These are phyloP conservation scores for Palaemon carinicauda DNA, from an alignment of 1,140 invertebrate genomes.

Conservation along the genomic window DNA sequence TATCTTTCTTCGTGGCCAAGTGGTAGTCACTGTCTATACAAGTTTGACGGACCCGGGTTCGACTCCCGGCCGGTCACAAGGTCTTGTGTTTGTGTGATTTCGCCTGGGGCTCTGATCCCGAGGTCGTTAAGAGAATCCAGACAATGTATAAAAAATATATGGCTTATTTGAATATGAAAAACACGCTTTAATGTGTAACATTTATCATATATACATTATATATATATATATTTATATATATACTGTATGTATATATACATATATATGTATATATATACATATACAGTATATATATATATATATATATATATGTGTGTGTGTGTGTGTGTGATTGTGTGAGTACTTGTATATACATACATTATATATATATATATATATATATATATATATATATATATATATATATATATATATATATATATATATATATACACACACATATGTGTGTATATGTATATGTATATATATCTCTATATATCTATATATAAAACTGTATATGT, in stretches of 20 bases:
- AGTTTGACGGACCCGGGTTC: no score
- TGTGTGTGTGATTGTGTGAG: no score
- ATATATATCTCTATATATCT: neutral
- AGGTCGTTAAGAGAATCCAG: no score
- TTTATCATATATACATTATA: neutral
- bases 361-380: neutral
- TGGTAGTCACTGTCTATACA: no score
- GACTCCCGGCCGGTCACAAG: no score
- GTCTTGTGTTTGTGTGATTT: no score
- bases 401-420: slow-evolving; percentile 2
- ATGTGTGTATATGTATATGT: neutral
- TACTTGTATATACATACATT: neutral
- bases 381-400: neutral
- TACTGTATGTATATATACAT: neutral
- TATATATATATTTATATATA: neutral
- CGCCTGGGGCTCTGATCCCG: no score
- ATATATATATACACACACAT: neutral
- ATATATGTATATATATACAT: neutral
- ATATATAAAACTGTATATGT: neutral
- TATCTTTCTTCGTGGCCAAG: no score
- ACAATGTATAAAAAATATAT: no score
- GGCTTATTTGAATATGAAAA: no score
- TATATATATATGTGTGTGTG: neutral
- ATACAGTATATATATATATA: neutral
- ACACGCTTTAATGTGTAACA: no score